Percentiles rank a stretch among this genome's conserved stretches.
These are phyloP conservation scores for Eupithecia centaureata DNA, from an alignment of 2,888 invertebrate species.

Conservation along the genomic window DNA sequence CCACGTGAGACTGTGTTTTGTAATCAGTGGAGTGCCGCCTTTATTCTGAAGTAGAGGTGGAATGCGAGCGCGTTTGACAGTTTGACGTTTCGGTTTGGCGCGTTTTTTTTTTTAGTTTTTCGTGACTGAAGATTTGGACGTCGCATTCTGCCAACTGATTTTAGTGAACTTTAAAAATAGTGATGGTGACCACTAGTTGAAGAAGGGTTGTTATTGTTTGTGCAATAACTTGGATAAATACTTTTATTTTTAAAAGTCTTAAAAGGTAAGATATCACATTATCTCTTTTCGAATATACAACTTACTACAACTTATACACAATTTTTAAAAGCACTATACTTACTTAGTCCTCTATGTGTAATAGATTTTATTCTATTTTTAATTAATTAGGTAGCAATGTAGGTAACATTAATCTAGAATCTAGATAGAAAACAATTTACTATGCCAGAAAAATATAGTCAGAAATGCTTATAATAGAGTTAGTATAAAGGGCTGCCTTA, in stretches of 20 bases:
- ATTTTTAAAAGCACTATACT: background rate
- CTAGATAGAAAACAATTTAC: no score
- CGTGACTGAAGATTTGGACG: conserved; percentile 46
- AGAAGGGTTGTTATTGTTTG: conserved; percentile 73
- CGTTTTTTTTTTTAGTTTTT: conserved; percentile 55
- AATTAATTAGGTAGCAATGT: no score
- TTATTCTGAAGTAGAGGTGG: conserved; percentile 75
- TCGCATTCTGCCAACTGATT: conserved; percentile 51
- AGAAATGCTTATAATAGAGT: no score
- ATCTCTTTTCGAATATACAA: background rate
- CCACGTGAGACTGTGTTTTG: conserved; percentile 82
- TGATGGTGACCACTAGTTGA: conserved; percentile 76
- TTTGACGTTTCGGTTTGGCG: conserved; percentile 81
- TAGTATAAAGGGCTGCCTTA: no score
- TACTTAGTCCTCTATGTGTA: no score
- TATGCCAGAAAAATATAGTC: no score
- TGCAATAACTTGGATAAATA: conserved; percentile 77
- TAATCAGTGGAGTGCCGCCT: conserved; percentile 82
- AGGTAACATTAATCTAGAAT: no score
- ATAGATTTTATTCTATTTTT: no score
- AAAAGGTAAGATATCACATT: conserved; percentile 65
- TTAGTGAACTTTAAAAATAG: conserved; percentile 60
- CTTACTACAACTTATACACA: background rate
- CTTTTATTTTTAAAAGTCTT: conserved; percentile 56
- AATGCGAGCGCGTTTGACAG: conserved; percentile 77